Evolutionary conservation across 2,888 invertebrate genomes (phyloP).

Genomic region (Lithophane ornitopus): DNA sequence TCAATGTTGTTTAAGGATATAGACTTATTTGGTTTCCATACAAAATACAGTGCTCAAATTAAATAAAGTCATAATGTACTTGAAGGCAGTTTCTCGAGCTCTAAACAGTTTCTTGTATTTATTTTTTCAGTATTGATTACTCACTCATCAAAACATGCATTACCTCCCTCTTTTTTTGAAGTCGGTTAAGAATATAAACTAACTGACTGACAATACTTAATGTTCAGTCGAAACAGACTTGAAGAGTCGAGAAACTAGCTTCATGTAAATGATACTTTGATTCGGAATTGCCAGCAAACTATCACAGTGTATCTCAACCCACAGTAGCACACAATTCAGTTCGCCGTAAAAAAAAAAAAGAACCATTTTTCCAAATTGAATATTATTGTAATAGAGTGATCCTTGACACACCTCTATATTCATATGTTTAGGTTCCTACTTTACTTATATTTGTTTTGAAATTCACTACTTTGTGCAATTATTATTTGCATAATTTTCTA

Average conservation of each 20-base stretch:
- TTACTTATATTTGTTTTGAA: constrained; percentile 3
- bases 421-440: background rate
- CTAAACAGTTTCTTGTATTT: background rate
- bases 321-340: background rate
- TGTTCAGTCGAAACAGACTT: background rate
- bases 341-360: background rate
- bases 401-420: constrained; percentile 3
- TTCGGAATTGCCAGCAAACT: background rate
- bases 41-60: background rate
- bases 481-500: constrained; percentile 34
- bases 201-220: background rate
- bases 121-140: constrained; percentile 4
- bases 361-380: background rate
- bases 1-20: background rate
- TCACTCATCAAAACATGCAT: background rate
- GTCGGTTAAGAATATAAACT: background rate
- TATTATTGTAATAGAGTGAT: constrained; percentile 20
- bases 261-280: background rate
- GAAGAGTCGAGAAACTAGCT: background rate
- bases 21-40: background rate
- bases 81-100: constrained; percentile 9
- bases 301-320: too few relatives aligned
- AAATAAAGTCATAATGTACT: constrained; percentile 6
- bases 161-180: background rate
- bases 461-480: constrained; percentile 38